Conservation (phyloP, 92 coral and sea anemone genomes). For the Porites rus region DNA sequence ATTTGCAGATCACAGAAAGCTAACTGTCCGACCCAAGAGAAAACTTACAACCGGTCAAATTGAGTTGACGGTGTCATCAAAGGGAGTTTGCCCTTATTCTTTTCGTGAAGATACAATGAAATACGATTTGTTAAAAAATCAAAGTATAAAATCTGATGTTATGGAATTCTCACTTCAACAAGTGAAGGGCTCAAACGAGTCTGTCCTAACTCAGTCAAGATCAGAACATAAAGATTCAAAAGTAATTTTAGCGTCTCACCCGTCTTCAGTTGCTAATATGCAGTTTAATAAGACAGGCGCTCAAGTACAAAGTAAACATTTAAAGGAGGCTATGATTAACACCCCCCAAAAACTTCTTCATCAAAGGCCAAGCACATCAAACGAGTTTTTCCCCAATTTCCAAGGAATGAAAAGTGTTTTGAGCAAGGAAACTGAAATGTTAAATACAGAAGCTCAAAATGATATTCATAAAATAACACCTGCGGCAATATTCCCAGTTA, state of each 20-base stretch:
- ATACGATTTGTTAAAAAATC: neutral
- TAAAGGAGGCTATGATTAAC: neutral
- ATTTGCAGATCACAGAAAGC: neutral
- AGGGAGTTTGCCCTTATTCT: neutral
- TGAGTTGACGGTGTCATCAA: neutral
- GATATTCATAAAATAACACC: neutral
- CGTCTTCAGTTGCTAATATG: neutral
- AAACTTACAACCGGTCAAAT: slow-evolving; percentile 9
- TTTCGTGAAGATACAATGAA: neutral
- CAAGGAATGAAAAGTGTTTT: neutral
- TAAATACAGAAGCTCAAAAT: neutral
- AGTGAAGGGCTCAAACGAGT: neutral
- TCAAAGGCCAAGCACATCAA: neutral
- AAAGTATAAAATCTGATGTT: neutral
- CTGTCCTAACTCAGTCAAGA: neutral
- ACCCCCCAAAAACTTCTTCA: slow-evolving; percentile 7
- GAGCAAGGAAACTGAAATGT: neutral
- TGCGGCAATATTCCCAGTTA: neutral
- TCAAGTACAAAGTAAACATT: slow-evolving; percentile 15
- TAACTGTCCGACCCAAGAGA: neutral
- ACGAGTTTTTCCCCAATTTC: neutral
- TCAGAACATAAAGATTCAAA: neutral
- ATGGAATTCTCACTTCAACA: neutral
- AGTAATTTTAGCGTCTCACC: neutral
- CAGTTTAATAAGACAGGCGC: slow-evolving; percentile 31